Evolutionary conservation across 1,140 invertebrate genomes (phyloP), one percentile per base, ranked within the genome.

Genomic region (Drosophila leontia): DNA sequence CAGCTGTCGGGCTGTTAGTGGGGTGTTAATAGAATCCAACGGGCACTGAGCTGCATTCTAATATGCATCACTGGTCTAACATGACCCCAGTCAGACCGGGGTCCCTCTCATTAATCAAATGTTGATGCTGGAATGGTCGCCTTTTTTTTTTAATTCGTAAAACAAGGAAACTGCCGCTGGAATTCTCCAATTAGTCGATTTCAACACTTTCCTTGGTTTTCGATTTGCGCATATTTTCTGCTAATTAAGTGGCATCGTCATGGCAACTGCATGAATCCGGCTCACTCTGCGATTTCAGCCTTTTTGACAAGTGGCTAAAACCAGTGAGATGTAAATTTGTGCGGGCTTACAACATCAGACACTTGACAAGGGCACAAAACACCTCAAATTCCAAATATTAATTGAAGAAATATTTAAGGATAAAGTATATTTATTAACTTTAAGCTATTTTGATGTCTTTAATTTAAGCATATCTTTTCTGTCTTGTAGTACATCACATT

Each of bases 11-110:
- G 35, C 45, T 67, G 74, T 56, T 60, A 58, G 56, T 63, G 58
- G 67, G 48, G 71, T 88, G 80, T 88, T 88, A 87, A 87, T 90
- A 83, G 84, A 63, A 71, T 63, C 53, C 58, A 64, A 39, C 55
- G 50, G 37, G 35, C 47, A 78, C 55, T 75, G 77, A 39, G 72
- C 64, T 78, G 84, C 85, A 84, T 87, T 68, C 77, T 78, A 78
- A 87, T 48, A 44, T 87, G 67, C 76, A 60, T 58, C 45, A 44
- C 42, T 64, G 51, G 59, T 50, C 42, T n/a, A 55, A 63, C 62
- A 67, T 58, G 57, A 41, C 71, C 68, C 35, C 41, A 45, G 51
- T 23, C 26, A 13, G 37, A 15, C 29, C 12, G 26, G 11, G 15
- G 5, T 23, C 5, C 6, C 15, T 42, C n/a, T 45, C 68, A 88